phyloP scores from a whole-genome alignment of 2,797 vertebrate species.

The Enteromius radiatus region DNA sequence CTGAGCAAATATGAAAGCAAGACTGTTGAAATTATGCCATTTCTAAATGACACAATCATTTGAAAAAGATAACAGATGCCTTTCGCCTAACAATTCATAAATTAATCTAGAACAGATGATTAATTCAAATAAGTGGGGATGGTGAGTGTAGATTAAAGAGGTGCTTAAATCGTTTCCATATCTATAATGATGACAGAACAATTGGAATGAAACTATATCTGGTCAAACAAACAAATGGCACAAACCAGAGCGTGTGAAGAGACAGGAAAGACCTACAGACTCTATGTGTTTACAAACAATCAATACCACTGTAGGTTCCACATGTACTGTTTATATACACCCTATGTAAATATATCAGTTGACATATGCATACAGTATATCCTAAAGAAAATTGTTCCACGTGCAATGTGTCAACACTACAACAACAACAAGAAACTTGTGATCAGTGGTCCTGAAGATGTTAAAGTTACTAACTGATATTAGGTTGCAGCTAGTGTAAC shows the following conservation, averaged over 20 bases:
- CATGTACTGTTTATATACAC: conserved; percentile 12
- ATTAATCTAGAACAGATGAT: background rate
- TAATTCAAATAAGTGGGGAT: conserved; percentile 21
- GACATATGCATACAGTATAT: conserved; percentile 20
- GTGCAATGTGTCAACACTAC: background rate
- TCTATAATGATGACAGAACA: conserved; percentile 32
- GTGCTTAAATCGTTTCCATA: conserved; percentile 22
- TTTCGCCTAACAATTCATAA: background rate
- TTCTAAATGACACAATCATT: conserved; percentile 18
- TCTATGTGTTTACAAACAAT: conserved; percentile 8
- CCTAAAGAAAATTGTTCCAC: background rate
- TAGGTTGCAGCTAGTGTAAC: background rate
- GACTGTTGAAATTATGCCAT: background rate
- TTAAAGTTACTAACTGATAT: background rate
- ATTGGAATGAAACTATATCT: conserved; percentile 21
- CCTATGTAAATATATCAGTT: background rate
- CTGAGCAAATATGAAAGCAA: background rate
- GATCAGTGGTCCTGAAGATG: background rate
- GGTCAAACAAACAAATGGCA: conserved; percentile 30
- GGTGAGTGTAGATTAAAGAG: conserved; percentile 22
- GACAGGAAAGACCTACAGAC: background rate
- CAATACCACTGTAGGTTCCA: background rate
- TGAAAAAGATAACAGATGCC: conserved; percentile 15
- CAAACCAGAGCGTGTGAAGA: background rate
- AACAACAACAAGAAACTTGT: background rate